Evolutionary conservation across 2,888 invertebrate genomes (phyloP).

Genomic region (Thereva unica): DNA sequence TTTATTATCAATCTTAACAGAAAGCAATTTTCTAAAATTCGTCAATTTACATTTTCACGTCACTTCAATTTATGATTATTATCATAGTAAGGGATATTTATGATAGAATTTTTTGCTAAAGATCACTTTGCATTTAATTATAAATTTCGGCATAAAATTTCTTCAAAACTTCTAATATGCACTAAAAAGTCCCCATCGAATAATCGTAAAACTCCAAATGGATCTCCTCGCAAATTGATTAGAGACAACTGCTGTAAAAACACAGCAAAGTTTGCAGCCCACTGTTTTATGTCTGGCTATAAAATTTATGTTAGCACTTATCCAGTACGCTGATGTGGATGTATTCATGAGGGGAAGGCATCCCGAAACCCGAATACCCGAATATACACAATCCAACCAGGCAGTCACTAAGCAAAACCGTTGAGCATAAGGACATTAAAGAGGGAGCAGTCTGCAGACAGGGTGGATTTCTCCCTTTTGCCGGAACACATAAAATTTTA

Average conservation of each 20-base stretch:
- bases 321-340: constrained; percentile 13
- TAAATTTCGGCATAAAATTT: constrained; percentile 3
- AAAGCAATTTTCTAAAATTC: no score
- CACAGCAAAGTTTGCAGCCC: constrained; percentile 18
- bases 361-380: neutral
- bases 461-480: constrained; percentile 41
- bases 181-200: neutral
- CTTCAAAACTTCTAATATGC: neutral
- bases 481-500: constrained; percentile 57
- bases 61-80: no score
- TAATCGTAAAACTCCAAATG: constrained; percentile 7
- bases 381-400: constrained; percentile 9
- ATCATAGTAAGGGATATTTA: no score
- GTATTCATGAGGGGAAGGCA: constrained; percentile 18
- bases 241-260: neutral
- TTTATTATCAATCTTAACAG: no score
- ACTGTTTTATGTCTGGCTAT: constrained; percentile 38
- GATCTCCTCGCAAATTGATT: constrained; percentile 3
- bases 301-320: constrained; percentile 35
- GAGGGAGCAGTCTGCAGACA: constrained; percentile 31
- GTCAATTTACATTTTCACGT: no score
- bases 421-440: constrained; percentile 25
- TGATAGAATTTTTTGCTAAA: no score
- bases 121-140: no score
- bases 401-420: constrained; percentile 6